Conservation (phyloP, 2,888 invertebrate species). For the Apotomis turbidana region DNA sequence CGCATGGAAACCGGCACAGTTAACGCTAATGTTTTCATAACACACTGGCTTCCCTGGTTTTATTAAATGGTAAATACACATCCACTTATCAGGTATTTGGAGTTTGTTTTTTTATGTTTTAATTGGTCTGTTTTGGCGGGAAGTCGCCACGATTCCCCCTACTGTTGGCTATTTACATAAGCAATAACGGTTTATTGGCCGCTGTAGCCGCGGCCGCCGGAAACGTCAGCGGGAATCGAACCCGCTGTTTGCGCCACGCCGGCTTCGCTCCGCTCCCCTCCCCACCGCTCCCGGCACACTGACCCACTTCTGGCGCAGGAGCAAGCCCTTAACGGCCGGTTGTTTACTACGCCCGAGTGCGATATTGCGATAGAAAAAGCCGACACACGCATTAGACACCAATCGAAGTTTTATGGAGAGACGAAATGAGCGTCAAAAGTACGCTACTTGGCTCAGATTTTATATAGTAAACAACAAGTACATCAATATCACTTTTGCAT, state of each 20-base stretch:
- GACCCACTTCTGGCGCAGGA: conserved; percentile 12
- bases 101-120: not conserved
- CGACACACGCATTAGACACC: no score
- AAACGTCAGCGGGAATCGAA: conserved; percentile 20
- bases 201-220: not conserved
- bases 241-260: not conserved
- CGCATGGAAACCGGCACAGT: not conserved
- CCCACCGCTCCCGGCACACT: conserved; percentile 5
- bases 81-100: not conserved
- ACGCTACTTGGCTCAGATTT: no score
- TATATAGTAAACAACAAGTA: no score
- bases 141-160: not conserved
- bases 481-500: no score
- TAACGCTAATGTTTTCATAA: not conserved
- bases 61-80: not conserved
- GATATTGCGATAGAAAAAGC: not conserved
- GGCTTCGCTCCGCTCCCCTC: not conserved
- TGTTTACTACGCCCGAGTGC: conserved; percentile 13
- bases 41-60: not conserved
- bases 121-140: not conserved
- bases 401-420: no score
- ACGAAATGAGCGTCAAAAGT: no score
- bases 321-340: no score
- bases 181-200: conserved; percentile 17
- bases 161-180: conserved; percentile 4